Evolutionary conservation across 1,140 invertebrate genomes (phyloP), one percentile per base, ranked within the genome.

Genomic region (Bactericera cockerelli): DNA sequence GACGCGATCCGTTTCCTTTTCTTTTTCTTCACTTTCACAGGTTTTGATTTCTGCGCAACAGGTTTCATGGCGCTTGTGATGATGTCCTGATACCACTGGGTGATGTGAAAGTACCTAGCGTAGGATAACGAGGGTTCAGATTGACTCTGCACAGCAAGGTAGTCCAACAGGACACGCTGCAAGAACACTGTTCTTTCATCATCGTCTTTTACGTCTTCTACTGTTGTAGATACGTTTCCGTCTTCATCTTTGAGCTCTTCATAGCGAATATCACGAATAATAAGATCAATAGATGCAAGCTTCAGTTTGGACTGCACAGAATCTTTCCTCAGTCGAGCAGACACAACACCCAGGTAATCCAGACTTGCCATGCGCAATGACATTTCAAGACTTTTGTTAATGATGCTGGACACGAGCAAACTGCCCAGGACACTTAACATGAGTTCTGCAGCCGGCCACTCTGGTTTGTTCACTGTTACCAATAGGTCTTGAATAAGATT

Each of bases 401-500:
- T 88, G 71, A 97, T 94, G 25, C 36, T 54, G 33, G 75, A 76
- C 56, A 82, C 90, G 59, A 99, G 74, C 68, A 99, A 81, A 57
- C 84, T 93, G 39, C 95, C 95, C 11, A 99, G 76, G 28, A 99
- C 74, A 71, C 89, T 95, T 1, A 99, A 76, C 31, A 99, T 74
- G 25, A 98, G 71, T 71, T 99, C 96, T 3, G 97, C 90, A 1
- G 95, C 94, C 21, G 96, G 96, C 95, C 96, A 99, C 71, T 99
- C 94, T 0, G 97, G 97, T 74, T 97, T 98, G 70, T 99, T 98
- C 0, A 98, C 91, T 0, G 95, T 97, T 3, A 90, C 85, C 26
- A 99, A 74, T 26, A 99, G 75, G 79, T 99, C 97, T 70, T 98
- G 92, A 25, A 99, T 90, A 72, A 99, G 98, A 73, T 98, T 96